phyloP scores from a whole-genome alignment of 2,797 vertebrate species.

The Sebastes baramenuke region DNA sequence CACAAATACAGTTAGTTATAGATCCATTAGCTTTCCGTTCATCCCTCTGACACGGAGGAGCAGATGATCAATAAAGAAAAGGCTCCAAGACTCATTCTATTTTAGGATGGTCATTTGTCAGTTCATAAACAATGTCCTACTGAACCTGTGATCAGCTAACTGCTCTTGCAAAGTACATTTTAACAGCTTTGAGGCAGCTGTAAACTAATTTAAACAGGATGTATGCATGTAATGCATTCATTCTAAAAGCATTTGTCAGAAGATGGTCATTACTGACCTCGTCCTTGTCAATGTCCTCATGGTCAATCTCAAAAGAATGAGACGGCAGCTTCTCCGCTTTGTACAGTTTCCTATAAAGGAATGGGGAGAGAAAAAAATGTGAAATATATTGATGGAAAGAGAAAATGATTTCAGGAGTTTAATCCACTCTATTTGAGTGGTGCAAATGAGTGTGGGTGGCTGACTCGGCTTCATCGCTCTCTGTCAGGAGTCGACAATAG shows the following conservation, averaged over 20 bases:
- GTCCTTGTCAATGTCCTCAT: slow-evolving; percentile 97
- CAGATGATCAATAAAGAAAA: slow-evolving; percentile 39
- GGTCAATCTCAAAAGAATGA: slow-evolving; percentile 97
- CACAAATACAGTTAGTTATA: slow-evolving; percentile 13
- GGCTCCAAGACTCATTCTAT: slow-evolving; percentile 11
- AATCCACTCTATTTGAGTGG: slow-evolving; percentile 21
- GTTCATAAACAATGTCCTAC: slow-evolving; percentile 24
- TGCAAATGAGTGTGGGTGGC: slow-evolving; percentile 28
- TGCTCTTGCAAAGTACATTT: slow-evolving; percentile 37
- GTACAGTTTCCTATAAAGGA: slow-evolving; percentile 84
- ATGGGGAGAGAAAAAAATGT: slow-evolving; percentile 3
- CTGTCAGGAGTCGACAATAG: slow-evolving; percentile 64
- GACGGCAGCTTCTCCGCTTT: slow-evolving; percentile 94
- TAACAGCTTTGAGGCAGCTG: slow-evolving; percentile 40
- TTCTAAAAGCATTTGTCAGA: slow-evolving; percentile 46
- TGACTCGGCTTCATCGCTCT: slow-evolving; percentile 54
- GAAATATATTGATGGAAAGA: slow-evolving; percentile 12
- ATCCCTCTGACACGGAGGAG: neutral
- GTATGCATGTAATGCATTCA: slow-evolving; percentile 43
- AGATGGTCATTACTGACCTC: slow-evolving; percentile 85
- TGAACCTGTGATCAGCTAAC: slow-evolving; percentile 38
- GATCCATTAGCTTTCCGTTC: slow-evolving; percentile 6
- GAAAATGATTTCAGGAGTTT: slow-evolving; percentile 32
- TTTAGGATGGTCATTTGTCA: slow-evolving; percentile 11
- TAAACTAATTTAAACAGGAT: slow-evolving; percentile 64